Base-by-base conservation (phyloP, 2,797 vertebrate species). In the Sciaenops ocellatus region DNA sequence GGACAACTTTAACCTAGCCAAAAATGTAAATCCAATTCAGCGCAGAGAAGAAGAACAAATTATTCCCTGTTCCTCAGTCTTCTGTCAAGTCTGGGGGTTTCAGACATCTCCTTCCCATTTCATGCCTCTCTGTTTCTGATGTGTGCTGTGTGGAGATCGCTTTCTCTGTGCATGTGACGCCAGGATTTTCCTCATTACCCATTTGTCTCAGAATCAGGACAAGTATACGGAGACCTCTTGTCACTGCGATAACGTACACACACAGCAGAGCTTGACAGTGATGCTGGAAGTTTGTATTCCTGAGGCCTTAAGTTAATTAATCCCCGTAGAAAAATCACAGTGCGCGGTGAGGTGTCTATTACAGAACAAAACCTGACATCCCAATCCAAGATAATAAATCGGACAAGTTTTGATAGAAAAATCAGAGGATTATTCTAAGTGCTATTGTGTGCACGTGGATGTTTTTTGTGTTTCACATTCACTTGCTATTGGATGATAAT, bases 1-100 rank as follows among this genome's bases (percentile, higher is more conserved):
- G 76, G 90, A 93, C 93, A 94, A 89, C 91, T 90, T 94, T 87
- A 87, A 92, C 85, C 91, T 71, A 79, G 79, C 82, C 87, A 81
- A 86, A 91, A 91, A 92, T 92, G 89, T 91, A 94, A 95, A 94
- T 94, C 83, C 84, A 91, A 92, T 94, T 93, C 92, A 86, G 87
- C 41, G 41, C 84, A 85, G 87, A 89, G 89, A 92, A 91, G 86
- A 87, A 69, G 90, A 93, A 91, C 82, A 85, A 91, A 92, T 90
- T 88, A 93, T 82, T 73, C 85, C 67, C 66, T 52, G 26, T 86
- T 88, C 73, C 68, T 50, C 69, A 48, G 76, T 82, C 80, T 73
- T 88, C 66, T 76, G 85, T 91, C 82, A 89, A 89, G 80, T 88
- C 80, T 85, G 78, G 79, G 73, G 70, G 57, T 88, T 87, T 88